Percentiles rank a stretch among this genome's conserved stretches.
phyloP scores from a whole-genome alignment of 2,888 invertebrate species.

The Ornithoptera alexandrae region DNA sequence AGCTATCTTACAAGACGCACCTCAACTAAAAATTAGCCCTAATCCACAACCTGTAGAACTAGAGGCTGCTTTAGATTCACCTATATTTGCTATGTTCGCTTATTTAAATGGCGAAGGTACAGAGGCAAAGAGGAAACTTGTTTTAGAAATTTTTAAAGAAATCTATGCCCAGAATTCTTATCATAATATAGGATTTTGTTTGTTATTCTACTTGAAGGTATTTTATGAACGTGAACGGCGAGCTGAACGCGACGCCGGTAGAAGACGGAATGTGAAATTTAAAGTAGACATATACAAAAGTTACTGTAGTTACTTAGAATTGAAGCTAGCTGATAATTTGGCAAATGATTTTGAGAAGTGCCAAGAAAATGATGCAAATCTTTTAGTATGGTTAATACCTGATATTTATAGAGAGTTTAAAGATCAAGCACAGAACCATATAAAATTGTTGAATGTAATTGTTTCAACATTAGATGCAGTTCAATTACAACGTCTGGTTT shows the following conservation, averaged over 20 bases:
- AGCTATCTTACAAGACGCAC: conserved; percentile 73
- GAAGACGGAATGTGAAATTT: conserved; percentile 82
- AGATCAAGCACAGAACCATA: conserved; percentile 91
- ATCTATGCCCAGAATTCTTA: conserved; percentile 84
- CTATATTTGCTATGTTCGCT: conserved; percentile 92
- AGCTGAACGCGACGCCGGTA: conserved; percentile 71
- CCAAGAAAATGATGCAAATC: conserved; percentile 92
- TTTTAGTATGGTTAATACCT: conserved; percentile 95
- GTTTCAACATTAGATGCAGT: conserved; percentile 94
- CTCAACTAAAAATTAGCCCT: conserved; percentile 72
- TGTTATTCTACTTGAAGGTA: conserved; percentile 94
- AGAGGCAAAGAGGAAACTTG: conserved; percentile 88
- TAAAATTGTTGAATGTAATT: conserved; percentile 92
- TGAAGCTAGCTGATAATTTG: conserved; percentile 86
- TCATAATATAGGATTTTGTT: conserved; percentile 89
- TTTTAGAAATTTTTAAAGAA: conserved; percentile 89
- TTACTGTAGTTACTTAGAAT: conserved; percentile 89
- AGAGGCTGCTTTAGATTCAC: conserved; percentile 86
- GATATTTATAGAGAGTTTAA: conserved; percentile 95
- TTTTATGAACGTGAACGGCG: conserved; percentile 78
- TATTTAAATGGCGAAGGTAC: conserved; percentile 83
- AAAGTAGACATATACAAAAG: conserved; percentile 93
- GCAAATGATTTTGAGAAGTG: conserved; percentile 92
- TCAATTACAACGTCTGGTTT: conserved; percentile 94
- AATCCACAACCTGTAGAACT: conserved; percentile 77